Conservation (phyloP, 2,797 vertebrate genomes). For the Halcyon leucocephala region DNA sequence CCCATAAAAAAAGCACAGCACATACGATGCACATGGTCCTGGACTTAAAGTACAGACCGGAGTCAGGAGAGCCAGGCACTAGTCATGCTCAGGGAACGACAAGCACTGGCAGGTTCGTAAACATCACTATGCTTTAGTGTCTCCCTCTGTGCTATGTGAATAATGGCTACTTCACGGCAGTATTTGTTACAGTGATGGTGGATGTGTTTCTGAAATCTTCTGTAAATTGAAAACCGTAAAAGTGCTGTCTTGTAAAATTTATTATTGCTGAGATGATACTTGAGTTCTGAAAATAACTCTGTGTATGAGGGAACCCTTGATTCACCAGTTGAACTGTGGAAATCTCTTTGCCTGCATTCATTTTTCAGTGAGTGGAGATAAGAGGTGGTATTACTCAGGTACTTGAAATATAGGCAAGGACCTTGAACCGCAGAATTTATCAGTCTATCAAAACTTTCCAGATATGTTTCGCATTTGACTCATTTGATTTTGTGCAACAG, state of each 20-base stretch:
- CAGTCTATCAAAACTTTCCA: not conserved
- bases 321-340: not conserved
- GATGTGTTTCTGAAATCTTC: conserved; percentile 10
- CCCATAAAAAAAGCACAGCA: not conserved
- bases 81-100: not conserved
- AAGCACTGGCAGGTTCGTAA: not conserved
- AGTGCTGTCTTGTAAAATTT: not conserved
- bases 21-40: not conserved
- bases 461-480: not conserved
- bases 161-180: not conserved
- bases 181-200: not conserved
- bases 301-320: not conserved
- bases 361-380: conserved; percentile 19
- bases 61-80: not conserved
- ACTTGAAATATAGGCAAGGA: not conserved
- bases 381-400: not conserved
- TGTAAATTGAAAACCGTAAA: not conserved
- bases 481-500: not conserved
- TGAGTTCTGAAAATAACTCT: not conserved
- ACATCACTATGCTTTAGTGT: not conserved
- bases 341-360: not conserved
- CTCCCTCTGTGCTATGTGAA: not conserved
- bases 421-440: not conserved
- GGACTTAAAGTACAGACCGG: not conserved
- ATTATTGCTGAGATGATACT: not conserved